phyloP scores from a whole-genome alignment of 1,140 invertebrate genomes.

The Sitophilus oryzae region DNA sequence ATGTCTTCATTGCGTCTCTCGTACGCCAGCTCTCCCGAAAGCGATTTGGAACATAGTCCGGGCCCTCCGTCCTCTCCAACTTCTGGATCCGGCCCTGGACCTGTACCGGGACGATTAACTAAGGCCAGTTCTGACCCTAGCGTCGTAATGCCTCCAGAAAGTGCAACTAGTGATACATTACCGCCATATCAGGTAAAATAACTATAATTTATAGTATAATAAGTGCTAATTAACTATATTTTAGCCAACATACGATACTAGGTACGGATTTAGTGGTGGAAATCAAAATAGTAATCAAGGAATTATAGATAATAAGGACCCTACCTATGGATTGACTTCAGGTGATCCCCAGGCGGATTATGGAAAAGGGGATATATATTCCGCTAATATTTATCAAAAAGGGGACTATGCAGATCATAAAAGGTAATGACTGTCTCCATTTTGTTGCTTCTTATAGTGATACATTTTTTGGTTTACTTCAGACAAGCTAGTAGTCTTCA shows the following conservation, averaged over 20 bases:
- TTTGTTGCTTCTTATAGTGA: neutral
- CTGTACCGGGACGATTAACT: slow-evolving; percentile 51
- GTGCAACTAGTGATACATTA: slow-evolving; percentile 54
- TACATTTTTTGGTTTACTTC: no score
- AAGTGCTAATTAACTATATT: slow-evolving; percentile 9
- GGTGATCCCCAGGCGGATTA: slow-evolving; percentile 27
- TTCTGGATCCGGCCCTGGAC: slow-evolving; percentile 43
- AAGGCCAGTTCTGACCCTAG: slow-evolving; percentile 87
- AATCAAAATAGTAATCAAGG: slow-evolving; percentile 23
- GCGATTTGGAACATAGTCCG: slow-evolving; percentile 82
- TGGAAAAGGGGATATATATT: slow-evolving; percentile 23
- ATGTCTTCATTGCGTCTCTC: slow-evolving; percentile 89
- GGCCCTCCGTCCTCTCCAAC: slow-evolving; percentile 55
- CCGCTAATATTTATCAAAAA: slow-evolving; percentile 25
- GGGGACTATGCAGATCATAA: slow-evolving; percentile 24
- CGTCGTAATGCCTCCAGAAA: slow-evolving; percentile 63
- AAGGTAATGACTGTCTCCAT: slow-evolving; percentile 2
- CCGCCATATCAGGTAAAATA: slow-evolving; percentile 72
- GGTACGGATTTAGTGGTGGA: slow-evolving; percentile 39
- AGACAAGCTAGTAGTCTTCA: slow-evolving; percentile 40
- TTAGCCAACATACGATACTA: slow-evolving; percentile 41
- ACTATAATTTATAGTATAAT: neutral
- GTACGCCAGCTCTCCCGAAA: slow-evolving; percentile 93
- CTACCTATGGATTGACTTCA: slow-evolving; percentile 25
- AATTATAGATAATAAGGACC: slow-evolving; percentile 10